These are phyloP conservation scores for Ochropacha duplaris DNA, from an alignment of 2,888 invertebrate species.

Conservation along the genomic window DNA sequence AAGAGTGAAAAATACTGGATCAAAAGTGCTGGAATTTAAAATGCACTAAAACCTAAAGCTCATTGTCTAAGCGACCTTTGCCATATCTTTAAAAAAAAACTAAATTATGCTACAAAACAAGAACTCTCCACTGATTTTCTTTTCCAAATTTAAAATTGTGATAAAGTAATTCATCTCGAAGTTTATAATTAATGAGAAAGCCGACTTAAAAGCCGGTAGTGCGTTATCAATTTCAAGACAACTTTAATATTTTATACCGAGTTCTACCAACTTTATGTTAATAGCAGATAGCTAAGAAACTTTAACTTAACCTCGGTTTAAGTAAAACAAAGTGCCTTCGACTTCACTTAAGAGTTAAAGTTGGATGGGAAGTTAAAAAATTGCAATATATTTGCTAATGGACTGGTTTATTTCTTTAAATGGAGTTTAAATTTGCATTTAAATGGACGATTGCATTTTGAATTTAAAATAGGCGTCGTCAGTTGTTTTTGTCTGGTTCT, in stretches of 20 bases:
- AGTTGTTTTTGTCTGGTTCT: neutral
- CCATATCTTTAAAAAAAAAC: too few relatives aligned
- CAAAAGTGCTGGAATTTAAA: too few relatives aligned
- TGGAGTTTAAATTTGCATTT: slow-evolving; percentile 14
- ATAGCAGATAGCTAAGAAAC: slow-evolving; percentile 63
- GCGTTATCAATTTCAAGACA: slow-evolving; percentile 70
- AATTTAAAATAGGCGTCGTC: slow-evolving; percentile 5
- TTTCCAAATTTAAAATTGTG: slow-evolving; percentile 32
- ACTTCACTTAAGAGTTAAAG: slow-evolving; percentile 49
- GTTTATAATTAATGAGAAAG: slow-evolving; percentile 58
- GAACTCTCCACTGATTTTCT: too few relatives aligned
- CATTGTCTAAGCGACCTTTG: too few relatives aligned
- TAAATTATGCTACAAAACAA: too few relatives aligned
- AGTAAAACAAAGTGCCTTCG: slow-evolving; percentile 73
- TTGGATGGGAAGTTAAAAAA: slow-evolving; percentile 45
- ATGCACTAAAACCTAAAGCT: too few relatives aligned
- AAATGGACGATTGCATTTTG: slow-evolving; percentile 11
- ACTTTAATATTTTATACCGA: slow-evolving; percentile 65
- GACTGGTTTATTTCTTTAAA: slow-evolving; percentile 30
- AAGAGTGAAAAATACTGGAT: too few relatives aligned
- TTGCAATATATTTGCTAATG: slow-evolving; percentile 51
- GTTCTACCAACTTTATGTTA: slow-evolving; percentile 71
- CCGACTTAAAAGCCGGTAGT: slow-evolving; percentile 60
- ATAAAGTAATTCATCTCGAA: slow-evolving; percentile 47
- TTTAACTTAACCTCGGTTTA: slow-evolving; percentile 65